These are phyloP conservation scores for Canis aureus DNA, from an alignment of 2,113 vertebrate species.

Conservation along the genomic window DNA sequence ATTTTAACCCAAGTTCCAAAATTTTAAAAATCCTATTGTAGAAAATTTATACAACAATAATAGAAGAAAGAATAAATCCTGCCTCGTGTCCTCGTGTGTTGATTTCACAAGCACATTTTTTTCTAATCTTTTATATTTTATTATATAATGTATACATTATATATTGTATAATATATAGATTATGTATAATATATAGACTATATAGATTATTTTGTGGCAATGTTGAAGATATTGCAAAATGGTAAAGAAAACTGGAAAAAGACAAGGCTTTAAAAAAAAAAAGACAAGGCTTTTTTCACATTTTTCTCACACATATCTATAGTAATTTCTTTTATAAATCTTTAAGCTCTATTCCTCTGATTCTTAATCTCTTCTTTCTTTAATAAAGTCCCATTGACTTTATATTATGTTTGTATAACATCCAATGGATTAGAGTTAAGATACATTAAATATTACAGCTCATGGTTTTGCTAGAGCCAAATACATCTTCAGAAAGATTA, in stretches of 20 bases:
- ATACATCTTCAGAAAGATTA: conserved; percentile 65
- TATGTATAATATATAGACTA: too few species aligned
- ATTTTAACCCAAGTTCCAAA: neutral
- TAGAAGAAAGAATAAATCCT: conserved; percentile 4
- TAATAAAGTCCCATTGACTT: conserved; percentile 65
- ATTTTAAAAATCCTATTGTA: neutral
- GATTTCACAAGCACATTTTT: conserved; percentile 9
- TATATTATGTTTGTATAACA: conserved; percentile 65
- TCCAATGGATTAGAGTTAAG: conserved; percentile 64
- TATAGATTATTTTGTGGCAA: neutral
- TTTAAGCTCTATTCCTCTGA: conserved; percentile 48
- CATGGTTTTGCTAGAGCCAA: conserved; percentile 57
- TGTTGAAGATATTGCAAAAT: neutral
- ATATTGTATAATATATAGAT: too few species aligned
- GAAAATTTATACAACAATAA: neutral
- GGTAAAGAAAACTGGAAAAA: conserved; percentile 26
- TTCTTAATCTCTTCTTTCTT: conserved; percentile 31
- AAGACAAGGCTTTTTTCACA: neutral
- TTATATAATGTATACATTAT: neutral
- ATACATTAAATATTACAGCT: conserved; percentile 60
- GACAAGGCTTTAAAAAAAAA: neutral
- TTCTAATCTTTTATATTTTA: neutral
- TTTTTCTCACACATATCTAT: neutral
- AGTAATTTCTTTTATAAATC: conserved; percentile 55
- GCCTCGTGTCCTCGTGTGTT: neutral